Percentiles rank a stretch among this genome's conserved stretches.
Conservation (phyloP, 2,888 invertebrate genomes). For the Chalcis sispes region DNA sequence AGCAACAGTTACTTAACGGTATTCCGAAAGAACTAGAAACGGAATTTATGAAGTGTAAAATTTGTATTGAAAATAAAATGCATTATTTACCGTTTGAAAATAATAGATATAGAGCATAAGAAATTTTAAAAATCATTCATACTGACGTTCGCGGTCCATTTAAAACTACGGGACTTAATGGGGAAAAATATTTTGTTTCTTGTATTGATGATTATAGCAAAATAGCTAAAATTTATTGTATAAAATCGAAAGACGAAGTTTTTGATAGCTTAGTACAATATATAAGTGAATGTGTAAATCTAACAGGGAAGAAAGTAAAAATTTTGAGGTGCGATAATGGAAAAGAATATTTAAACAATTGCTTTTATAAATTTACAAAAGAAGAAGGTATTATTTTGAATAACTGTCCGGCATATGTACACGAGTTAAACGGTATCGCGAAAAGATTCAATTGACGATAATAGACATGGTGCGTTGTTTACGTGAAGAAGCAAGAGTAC, state of each 20-base stretch:
- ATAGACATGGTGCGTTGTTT: constrained; percentile 51
- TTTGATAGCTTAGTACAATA: constrained; percentile 12
- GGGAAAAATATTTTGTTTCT: constrained; percentile 60
- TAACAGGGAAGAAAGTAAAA: constrained; percentile 36
- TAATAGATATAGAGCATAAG: constrained; percentile 6
- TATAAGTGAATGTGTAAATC: constrained; percentile 46
- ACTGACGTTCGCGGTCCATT: constrained; percentile 35
- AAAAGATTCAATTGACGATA: constrained; percentile 37
- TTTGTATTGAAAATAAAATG: constrained; percentile 38
- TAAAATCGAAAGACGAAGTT: constrained; percentile 20
- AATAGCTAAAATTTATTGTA: constrained; percentile 25
- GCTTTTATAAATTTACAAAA: constrained; percentile 52
- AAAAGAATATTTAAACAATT: constrained; percentile 46
- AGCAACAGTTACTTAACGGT: constrained; percentile 26
- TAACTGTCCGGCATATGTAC: constrained; percentile 35
- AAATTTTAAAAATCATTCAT: constrained; percentile 27
- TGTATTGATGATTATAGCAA: constrained; percentile 63
- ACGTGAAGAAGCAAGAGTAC: constrained; percentile 42
- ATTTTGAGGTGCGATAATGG: constrained; percentile 5
- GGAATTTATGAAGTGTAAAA: constrained; percentile 34
- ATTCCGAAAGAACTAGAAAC: constrained; percentile 9
- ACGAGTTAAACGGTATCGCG: constrained; percentile 53
- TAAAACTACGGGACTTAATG: constrained; percentile 53
- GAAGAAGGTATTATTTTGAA: constrained; percentile 53
- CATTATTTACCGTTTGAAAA: constrained; percentile 27